phyloP scores from a whole-genome alignment of 2,888 invertebrate species.

The Napeogenes inachia region DNA sequence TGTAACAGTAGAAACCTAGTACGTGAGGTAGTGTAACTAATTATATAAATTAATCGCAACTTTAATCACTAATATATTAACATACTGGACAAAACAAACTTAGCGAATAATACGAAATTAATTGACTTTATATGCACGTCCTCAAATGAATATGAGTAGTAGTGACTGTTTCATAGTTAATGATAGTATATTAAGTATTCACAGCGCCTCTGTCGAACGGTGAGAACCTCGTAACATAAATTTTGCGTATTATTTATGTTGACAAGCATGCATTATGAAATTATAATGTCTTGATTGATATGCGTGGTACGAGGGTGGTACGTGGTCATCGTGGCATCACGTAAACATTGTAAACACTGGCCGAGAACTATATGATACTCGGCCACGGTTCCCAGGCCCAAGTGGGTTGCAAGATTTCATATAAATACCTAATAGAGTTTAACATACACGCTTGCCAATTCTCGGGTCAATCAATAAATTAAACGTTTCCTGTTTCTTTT shows the following conservation, averaged over 20 bases:
- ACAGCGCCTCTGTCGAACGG: slow-evolving; percentile 60
- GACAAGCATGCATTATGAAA: slow-evolving; percentile 75
- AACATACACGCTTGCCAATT: not conserved
- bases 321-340: slow-evolving; percentile 54
- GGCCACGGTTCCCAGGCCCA: slow-evolving; percentile 33
- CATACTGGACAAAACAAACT: slow-evolving; percentile 28
- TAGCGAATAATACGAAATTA: slow-evolving; percentile 48
- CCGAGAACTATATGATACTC: slow-evolving; percentile 23
- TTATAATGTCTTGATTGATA: slow-evolving; percentile 71
- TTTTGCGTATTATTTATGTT: slow-evolving; percentile 77
- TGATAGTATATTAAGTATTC: slow-evolving; percentile 67
- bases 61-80: slow-evolving; percentile 33
- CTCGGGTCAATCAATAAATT: no score
- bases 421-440: not conserved
- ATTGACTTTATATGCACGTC: slow-evolving; percentile 74
- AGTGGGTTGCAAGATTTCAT: slow-evolving; percentile 26
- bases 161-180: slow-evolving; percentile 48
- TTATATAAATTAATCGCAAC: slow-evolving; percentile 33
- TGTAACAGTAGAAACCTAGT: slow-evolving; percentile 32
- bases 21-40: slow-evolving; percentile 32
- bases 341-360: slow-evolving; percentile 40
- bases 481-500: no score
- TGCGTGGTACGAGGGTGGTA: slow-evolving; percentile 53
- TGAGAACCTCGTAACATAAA: slow-evolving; percentile 77
- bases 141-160: slow-evolving; percentile 70